Base-by-base conservation (phyloP, 2,797 vertebrate genomes). In the Hippocampus kuda region DNA sequence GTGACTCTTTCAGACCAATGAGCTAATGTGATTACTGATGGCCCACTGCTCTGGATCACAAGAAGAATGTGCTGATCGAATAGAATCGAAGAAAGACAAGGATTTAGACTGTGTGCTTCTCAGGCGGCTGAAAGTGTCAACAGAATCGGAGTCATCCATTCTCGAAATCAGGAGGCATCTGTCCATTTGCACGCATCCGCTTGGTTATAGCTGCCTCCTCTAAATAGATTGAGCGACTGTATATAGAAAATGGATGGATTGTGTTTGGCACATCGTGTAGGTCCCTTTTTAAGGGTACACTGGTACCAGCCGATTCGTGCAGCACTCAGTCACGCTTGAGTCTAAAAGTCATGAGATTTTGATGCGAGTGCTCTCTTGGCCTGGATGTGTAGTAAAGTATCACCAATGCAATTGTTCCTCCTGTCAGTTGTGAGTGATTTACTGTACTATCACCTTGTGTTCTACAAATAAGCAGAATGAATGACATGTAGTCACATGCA, bases 1-100 rank as follows among this genome's bases (percentile, higher is more conserved):
- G 30, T 42, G 42, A 61, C 54, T 68, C 63, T 68, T 56, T 67
- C 67, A 69, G 63, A 69, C 70, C 62, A 68, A 42, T 62, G 71
- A 70, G n/a, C 63, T 65, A 53, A 22, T 54, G 18, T 57, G 63
- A 73, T 73, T 71, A 69, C 44, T 41, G 24, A 51, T 64, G 63
- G 44, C n/a, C 59, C 69, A 60, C 48, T 60, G 69, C 64, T 69
- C 71, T 26, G 59, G 66, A 67, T 65, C 53, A 64, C 69, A 67
- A 5, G 30, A 53, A 46, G 41, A 30, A 51, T 38, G 44, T 34
- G 38, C 67, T 49, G 42, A 66, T 24, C 38, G 62, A 34, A 60
- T 34, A 30, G 26, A 34, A 60, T 59, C 3, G 15, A 30, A 18
- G 27, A 34, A 30, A 18, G 27, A 60, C 57, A 60, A 30, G 27